phyloP scores from a whole-genome alignment of 2,888 invertebrate species.

The Selenia dentaria region DNA sequence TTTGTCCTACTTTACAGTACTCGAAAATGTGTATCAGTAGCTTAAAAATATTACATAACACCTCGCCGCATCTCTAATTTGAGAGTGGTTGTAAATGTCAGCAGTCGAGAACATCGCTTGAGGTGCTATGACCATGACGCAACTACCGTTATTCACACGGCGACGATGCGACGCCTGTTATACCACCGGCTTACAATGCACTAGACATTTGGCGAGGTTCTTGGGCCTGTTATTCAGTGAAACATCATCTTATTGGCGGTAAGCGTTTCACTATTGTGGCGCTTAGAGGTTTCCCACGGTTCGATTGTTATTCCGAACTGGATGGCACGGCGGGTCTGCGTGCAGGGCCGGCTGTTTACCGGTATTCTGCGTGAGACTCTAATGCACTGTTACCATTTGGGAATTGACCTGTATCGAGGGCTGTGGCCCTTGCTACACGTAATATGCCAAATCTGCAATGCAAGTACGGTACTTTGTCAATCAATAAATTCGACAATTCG shows the following conservation, averaged over 20 bases:
- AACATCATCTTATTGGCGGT: slow-evolving; percentile 53
- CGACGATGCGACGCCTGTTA: slow-evolving; percentile 45
- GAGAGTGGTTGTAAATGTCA: slow-evolving; percentile 50
- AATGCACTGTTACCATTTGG: slow-evolving; percentile 54
- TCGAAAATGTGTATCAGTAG: slow-evolving; percentile 32
- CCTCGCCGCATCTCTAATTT: slow-evolving; percentile 44
- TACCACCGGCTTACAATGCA: slow-evolving; percentile 46
- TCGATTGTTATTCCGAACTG: slow-evolving; percentile 72
- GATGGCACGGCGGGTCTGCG: slow-evolving; percentile 52
- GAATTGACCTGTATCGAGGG: slow-evolving; percentile 37
- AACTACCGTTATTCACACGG: slow-evolving; percentile 69
- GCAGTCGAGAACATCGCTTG: slow-evolving; percentile 34
- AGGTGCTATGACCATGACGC: slow-evolving; percentile 55
- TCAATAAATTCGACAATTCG: too few relatives aligned
- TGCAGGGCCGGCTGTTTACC: slow-evolving; percentile 56
- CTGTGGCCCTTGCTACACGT: neutral
- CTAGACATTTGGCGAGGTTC: slow-evolving; percentile 26
- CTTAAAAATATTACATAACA: slow-evolving; percentile 40
- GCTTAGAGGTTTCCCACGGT: slow-evolving; percentile 74
- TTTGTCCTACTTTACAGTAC: slow-evolving; percentile 21
- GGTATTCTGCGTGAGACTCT: slow-evolving; percentile 46
- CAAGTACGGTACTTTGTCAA: too few relatives aligned
- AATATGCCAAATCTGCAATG: slow-evolving; percentile 1
- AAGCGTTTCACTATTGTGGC: slow-evolving; percentile 66
- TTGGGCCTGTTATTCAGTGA: slow-evolving; percentile 42